Conservation (phyloP, 1,140 invertebrate genomes). For the Bemisia tabaci region DNA sequence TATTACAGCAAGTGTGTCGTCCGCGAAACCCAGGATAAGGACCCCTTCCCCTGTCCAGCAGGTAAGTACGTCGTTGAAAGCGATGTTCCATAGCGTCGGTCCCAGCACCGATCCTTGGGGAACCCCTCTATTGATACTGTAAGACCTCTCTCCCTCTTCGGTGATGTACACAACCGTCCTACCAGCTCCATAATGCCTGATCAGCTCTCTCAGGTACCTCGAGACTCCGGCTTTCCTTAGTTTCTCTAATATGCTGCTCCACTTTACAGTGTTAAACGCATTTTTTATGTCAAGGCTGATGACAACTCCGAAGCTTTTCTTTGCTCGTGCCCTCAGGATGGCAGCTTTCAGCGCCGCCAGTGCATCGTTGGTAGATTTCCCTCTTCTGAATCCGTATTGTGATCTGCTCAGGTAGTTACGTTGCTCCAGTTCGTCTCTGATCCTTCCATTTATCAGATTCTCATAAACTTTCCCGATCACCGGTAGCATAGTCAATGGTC, state of each 20-base stretch:
- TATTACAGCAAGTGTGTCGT: too few relatives aligned
- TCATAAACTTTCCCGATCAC: background rate
- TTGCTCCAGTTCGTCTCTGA: background rate
- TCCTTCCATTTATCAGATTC: background rate
- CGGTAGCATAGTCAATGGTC: background rate
- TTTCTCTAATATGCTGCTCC: too few relatives aligned
- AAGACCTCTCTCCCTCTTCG: too few relatives aligned
- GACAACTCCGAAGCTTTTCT: background rate
- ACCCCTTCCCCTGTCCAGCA: background rate
- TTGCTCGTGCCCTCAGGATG: background rate
- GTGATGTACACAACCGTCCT: too few relatives aligned
- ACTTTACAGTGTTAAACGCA: background rate
- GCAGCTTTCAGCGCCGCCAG: too few relatives aligned
- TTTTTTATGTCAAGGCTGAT: background rate
- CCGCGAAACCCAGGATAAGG: conserved; percentile 1
- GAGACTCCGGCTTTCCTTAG: background rate
- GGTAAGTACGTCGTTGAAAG: background rate
- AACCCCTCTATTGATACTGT: too few relatives aligned
- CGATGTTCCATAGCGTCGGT: conserved; percentile 5
- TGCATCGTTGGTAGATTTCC: background rate
- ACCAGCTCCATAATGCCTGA: background rate
- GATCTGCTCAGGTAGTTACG: background rate
- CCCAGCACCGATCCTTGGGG: too few relatives aligned
- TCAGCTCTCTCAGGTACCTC: background rate
- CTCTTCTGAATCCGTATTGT: background rate